Base-by-base conservation (phyloP, 2,113 vertebrate species). In the Fulmarus glacialis region DNA sequence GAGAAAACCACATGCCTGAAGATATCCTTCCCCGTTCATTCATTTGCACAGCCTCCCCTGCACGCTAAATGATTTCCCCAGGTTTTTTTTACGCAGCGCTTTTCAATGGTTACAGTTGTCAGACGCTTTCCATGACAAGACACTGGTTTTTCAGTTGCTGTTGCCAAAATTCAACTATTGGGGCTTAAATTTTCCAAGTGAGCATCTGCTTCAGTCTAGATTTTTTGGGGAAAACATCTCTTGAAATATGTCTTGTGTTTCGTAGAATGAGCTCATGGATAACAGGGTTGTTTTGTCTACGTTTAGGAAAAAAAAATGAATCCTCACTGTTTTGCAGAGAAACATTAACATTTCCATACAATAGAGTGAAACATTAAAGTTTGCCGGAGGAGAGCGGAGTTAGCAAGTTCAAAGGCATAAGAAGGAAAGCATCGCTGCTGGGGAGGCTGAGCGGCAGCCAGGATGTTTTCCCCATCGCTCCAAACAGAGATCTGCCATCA, bases 241-340 rank as follows among this genome's bases (percentile, higher is more conserved):
- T 92, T 66, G 62, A 91, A 91, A 89, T 62, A 38, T 24, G 32
- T 83, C 78, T 90, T 3, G 0, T 85, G 59, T 91, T 96, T 96
- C 7, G 3, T 34, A 50, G 74, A 60, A 68, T 89, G 81, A 97
- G 78, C 42, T 95, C 91, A 96, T 66, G 78, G 90, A 96, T 94
- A 96, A 82, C 63, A 88, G 56, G 10, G 50, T 88, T 94, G 79
- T 96, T 97, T 93, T 96, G 91, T 94, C 94, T 96, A 88, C 5
- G 0, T 84, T 91, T 52, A 66, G 40, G 59, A 9, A 19, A 36
- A 42, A 53, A 24, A 43, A n/a, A 53, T 47, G 5, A 85, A 64
- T 73, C 29, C 26, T 95, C 58, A 12, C 3, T 82, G 66, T 89
- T 96, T 66, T 55, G 70, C 23, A 88, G n/a, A 82, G 40, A 30